Evolutionary conservation across 2,797 vertebrate genomes (phyloP).

Genomic region (Tragelaphus eurycerus): DNA sequence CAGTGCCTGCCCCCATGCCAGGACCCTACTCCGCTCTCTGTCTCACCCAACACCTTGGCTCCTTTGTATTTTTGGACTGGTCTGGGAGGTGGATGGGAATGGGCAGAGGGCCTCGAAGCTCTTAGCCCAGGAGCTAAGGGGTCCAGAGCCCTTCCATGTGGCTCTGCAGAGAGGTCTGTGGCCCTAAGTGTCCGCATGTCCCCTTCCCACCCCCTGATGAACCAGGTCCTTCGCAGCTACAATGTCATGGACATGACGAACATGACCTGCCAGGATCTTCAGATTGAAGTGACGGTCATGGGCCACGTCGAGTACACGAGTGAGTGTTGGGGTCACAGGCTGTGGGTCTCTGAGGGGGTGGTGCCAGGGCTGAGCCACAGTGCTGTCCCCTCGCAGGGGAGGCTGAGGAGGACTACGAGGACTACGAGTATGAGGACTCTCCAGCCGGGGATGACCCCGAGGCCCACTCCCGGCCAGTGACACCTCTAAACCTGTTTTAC

Average conservation of each 20-base stretch:
- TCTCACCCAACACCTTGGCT: neutral
- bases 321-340: constrained; percentile 46
- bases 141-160: neutral
- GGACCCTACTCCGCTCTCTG: neutral
- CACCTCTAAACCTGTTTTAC: constrained; percentile 69
- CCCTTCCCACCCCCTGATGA: neutral
- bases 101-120: neutral
- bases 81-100: neutral
- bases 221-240: constrained; percentile 86
- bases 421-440: constrained; percentile 49
- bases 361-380: neutral
- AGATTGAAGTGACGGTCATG: constrained; percentile 83
- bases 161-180: neutral
- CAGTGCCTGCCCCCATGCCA: neutral
- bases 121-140: neutral
- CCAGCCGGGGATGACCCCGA: constrained; percentile 46
- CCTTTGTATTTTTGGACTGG: accelerated
- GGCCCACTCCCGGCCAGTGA: constrained; percentile 40
- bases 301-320: constrained; percentile 85
- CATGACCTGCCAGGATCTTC: constrained; percentile 81
- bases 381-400: neutral
- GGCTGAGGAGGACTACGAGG: constrained; percentile 61
- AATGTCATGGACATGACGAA: constrained; percentile 82
- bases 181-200: accelerated
- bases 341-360: accelerated